Evolutionary conservation across 2,888 invertebrate genomes (phyloP).

Genomic region (Polydesmus complanatus): DNA sequence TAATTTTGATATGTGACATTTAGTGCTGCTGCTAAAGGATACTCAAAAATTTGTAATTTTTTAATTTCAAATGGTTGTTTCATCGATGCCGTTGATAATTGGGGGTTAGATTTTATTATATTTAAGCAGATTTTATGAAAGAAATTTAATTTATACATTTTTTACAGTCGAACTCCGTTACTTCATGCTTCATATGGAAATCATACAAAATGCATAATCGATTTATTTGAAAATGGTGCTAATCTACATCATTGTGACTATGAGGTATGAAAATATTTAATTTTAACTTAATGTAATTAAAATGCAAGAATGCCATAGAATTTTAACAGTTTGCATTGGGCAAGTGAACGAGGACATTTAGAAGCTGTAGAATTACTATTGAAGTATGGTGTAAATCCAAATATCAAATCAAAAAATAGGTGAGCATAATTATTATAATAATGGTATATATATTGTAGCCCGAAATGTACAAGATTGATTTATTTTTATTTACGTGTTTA

Average conservation of each 20-base stretch:
- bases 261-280: conserved; percentile 25
- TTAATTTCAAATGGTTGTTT: conserved; percentile 31
- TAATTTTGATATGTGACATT: conserved; percentile 21
- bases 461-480: not conserved
- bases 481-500: conserved; percentile 16
- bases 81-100: conserved; percentile 29
- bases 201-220: conserved; percentile 33
- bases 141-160: not conserved
- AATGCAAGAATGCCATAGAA: conserved; percentile 27
- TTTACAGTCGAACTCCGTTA: conserved; percentile 29
- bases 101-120: conserved; percentile 25
- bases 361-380: conserved; percentile 32
- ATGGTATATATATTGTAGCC: not conserved
- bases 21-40: conserved; percentile 33
- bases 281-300: no score
- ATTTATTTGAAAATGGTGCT: conserved; percentile 31
- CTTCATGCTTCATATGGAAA: conserved; percentile 34
- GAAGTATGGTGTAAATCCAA: conserved; percentile 26
- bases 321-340: conserved; percentile 33
- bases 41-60: conserved; percentile 33
- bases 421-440: no score
- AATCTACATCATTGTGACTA: conserved; percentile 30
- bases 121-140: not conserved
- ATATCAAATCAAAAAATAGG: conserved; percentile 6
- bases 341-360: conserved; percentile 32